Percentiles rank a stretch among this genome's conserved stretches.
These are phyloP conservation scores for Cryptophagus acutangulus DNA, from an alignment of 2,888 invertebrate species.

Conservation along the genomic window DNA sequence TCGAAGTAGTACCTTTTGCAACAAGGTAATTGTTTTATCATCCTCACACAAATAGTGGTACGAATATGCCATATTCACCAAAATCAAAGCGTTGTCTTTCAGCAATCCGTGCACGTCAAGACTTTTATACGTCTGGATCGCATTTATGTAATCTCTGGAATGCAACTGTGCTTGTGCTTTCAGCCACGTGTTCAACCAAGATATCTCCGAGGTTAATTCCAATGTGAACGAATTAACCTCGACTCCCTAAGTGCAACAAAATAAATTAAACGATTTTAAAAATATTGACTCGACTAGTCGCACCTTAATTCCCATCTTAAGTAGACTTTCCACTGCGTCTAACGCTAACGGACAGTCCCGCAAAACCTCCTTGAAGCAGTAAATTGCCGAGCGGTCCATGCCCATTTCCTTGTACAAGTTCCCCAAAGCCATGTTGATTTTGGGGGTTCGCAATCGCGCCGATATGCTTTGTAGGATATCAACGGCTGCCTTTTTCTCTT, in stretches of 20 bases:
- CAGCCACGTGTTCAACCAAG: constrained; percentile 60
- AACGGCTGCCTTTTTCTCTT: constrained; percentile 59
- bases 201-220: constrained; percentile 49
- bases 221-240: constrained; percentile 71
- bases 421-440: constrained; percentile 73
- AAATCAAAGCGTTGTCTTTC: constrained; percentile 62
- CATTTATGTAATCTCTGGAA: constrained; percentile 62
- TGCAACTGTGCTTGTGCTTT: constrained; percentile 62
- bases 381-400: constrained; percentile 66
- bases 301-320: constrained; percentile 59
- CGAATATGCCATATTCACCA: constrained; percentile 67
- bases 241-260: constrained; percentile 53
- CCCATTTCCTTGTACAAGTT: constrained; percentile 66
- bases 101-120: constrained; percentile 62
- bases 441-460: constrained; percentile 63
- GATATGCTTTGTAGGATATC: constrained; percentile 56
- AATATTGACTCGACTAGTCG: constrained; percentile 11
- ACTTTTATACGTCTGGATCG: constrained; percentile 61
- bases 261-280: constrained; percentile 1
- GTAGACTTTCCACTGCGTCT: constrained; percentile 67
- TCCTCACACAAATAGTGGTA: constrained; percentile 69
- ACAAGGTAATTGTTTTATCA: constrained; percentile 55
- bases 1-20: constrained; percentile 49
- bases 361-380: constrained; percentile 74
- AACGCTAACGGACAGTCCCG: constrained; percentile 66